phyloP scores from a whole-genome alignment of 2,888 invertebrate species.

The Deilephila elpenor region DNA sequence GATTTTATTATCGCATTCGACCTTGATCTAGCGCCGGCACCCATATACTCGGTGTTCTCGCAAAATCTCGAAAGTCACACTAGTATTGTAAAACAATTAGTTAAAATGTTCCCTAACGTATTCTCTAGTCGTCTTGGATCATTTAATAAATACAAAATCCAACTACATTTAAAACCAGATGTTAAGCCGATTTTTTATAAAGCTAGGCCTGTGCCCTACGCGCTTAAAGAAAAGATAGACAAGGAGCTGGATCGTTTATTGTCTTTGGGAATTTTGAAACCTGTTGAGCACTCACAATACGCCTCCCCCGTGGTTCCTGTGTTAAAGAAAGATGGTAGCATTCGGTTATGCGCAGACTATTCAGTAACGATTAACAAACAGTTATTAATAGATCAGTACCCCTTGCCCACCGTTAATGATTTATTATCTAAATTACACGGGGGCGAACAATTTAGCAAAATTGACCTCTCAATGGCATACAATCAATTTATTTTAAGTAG shows the following conservation, averaged over 20 bases:
- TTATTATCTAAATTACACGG: background rate
- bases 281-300: constrained; percentile 31
- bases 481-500: background rate
- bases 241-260: constrained; percentile 3
- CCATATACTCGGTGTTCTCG: no score
- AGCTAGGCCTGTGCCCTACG: constrained; percentile 34
- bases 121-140: constrained; percentile 14
- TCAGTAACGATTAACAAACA: constrained; percentile 28
- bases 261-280: constrained; percentile 23
- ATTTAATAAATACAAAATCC: constrained; percentile 30
- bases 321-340: constrained; percentile 30
- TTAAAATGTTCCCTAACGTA: constrained; percentile 30
- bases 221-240: constrained; percentile 31
- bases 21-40: constrained; percentile 28
- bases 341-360: constrained; percentile 32
- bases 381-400: background rate
- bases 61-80: constrained; percentile 3
- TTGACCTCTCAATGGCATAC: background rate
- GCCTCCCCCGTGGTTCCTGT: constrained; percentile 7
- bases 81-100: constrained; percentile 13
- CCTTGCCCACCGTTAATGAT: background rate
- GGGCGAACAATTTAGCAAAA: background rate
- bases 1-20: constrained; percentile 37
- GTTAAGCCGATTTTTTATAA: constrained; percentile 34
- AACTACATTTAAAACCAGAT: constrained; percentile 28